phyloP scores from a whole-genome alignment of 1,140 invertebrate species.

The Phocides pigmalion region DNA sequence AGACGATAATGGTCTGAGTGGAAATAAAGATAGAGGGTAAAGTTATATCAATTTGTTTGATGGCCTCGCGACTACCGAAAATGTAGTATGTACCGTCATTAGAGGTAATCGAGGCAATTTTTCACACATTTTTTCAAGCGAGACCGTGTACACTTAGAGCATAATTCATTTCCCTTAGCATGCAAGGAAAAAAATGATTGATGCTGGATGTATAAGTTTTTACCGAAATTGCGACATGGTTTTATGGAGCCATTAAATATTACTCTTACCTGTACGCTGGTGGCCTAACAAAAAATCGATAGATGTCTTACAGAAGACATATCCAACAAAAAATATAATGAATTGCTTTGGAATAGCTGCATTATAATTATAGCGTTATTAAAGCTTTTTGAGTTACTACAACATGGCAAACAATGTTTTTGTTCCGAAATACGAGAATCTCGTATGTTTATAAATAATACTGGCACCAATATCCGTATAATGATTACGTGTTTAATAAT shows the following conservation, averaged over 20 bases:
- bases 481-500: too few relatives aligned
- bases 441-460: too few relatives aligned
- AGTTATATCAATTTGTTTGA: constrained; percentile 53
- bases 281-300: constrained; percentile 48
- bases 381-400: too few relatives aligned
- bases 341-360: constrained; percentile 42
- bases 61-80: constrained; percentile 50
- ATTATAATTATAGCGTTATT: constrained; percentile 40
- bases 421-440: too few relatives aligned
- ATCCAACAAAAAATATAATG: constrained; percentile 43
- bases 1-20: constrained; percentile 31
- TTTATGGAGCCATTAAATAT: constrained; percentile 58
- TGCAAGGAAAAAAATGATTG: constrained; percentile 75
- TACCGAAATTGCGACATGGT: constrained; percentile 56
- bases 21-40: constrained; percentile 38
- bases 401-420: too few relatives aligned
- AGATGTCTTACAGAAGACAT: constrained; percentile 42
- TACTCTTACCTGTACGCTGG: constrained; percentile 35
- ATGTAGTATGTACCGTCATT: constrained; percentile 59
- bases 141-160: constrained; percentile 60
- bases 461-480: too few relatives aligned
- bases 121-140: constrained; percentile 72
- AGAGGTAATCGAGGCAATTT: constrained; percentile 69
- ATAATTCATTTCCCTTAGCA: constrained; percentile 68
- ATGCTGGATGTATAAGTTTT: constrained; percentile 61